Percentiles rank a stretch among this genome's conserved stretches.
Conservation (phyloP, 1,140 invertebrate genomes). For the Heliconius nattereri region DNA sequence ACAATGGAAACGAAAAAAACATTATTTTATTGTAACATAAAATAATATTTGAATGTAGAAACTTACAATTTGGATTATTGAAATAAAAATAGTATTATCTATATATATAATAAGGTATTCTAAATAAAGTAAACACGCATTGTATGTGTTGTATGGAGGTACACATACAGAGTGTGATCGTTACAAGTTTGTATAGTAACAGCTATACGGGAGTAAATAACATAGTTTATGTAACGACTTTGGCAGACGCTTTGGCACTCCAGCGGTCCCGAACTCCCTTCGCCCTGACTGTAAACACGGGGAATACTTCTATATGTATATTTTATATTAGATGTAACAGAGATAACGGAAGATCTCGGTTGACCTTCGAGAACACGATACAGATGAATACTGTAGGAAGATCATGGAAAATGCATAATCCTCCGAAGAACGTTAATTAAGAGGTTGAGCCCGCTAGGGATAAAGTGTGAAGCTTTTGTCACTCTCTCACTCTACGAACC, state of each 20-base stretch:
- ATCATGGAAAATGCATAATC: too few relatives aligned
- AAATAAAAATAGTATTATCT: too few relatives aligned
- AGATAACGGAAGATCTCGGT: too few relatives aligned
- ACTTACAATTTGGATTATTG: too few relatives aligned
- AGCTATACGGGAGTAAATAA: not conserved
- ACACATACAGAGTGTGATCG: not conserved
- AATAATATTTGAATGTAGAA: too few relatives aligned
- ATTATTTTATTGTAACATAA: too few relatives aligned
- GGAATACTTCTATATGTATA: not conserved
- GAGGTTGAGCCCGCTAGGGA: too few relatives aligned
- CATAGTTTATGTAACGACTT: slow-evolving; percentile 12
- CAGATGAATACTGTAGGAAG: too few relatives aligned
- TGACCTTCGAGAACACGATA: not conserved
- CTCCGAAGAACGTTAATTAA: too few relatives aligned
- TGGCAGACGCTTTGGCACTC: slow-evolving; percentile 5
- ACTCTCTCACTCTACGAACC: too few relatives aligned
- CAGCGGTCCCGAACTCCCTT: not conserved
- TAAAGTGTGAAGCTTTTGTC: too few relatives aligned
- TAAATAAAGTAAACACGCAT: not conserved
- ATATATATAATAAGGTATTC: not conserved
- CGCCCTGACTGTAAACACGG: not conserved
- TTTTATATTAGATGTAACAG: not conserved
- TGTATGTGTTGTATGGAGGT: not conserved
- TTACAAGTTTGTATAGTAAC: not conserved
- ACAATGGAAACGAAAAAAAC: too few relatives aligned